Base-by-base conservation (phyloP, 1,140 invertebrate genomes). In the Homalodisca vitripennis region DNA sequence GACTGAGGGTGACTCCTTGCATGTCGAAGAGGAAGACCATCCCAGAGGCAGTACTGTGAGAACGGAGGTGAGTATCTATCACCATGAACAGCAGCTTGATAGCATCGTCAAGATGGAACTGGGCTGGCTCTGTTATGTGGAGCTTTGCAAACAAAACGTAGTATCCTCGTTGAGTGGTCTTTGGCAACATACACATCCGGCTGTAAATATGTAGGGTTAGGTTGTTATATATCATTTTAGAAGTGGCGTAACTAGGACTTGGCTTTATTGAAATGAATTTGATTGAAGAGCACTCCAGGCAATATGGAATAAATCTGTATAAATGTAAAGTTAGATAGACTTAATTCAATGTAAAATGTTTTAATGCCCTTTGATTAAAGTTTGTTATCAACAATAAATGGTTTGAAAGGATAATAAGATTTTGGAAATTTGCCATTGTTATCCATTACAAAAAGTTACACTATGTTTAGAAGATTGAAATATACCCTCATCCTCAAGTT, bases 21-120 rank as follows among this genome's bases (percentile, higher is more conserved):
- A 87, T 87, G 74, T 87, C 86, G 73, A 87, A 87, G 65, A 87
- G 80, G 41, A 87, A 83, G 55, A 88, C 80, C 75, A 86, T 86
- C 2, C 86, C 86, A n/a, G 32, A 20, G 29, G 67, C 30, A 17
- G 67, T 65, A 32, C 29, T 22, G 6, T 46, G 46, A 26, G 70
- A 32, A n/a, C 46, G 64, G 27, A 87, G 72, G 66, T 84, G 81
- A 31, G 84, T 76, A 72, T 88, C 86, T 71, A 86, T 85, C 73
- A 86, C 84, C 85, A 87, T 87, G 76, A 85, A 86, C 75, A 88
- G 86, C 0, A 84, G 81, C 73, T 85, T 82, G 3, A 87, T 80
- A 0, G 82, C 83, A 70, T 87, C 85, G 24, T 81, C 81, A 75
- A 88, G 86, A 72, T 83, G 81, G 71, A 87, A 77, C 73, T 85